A percentile compares a stretch with the other conserved stretches of the same genome.
Conservation (phyloP, 2,888 invertebrate genomes). For the Dione juno region DNA sequence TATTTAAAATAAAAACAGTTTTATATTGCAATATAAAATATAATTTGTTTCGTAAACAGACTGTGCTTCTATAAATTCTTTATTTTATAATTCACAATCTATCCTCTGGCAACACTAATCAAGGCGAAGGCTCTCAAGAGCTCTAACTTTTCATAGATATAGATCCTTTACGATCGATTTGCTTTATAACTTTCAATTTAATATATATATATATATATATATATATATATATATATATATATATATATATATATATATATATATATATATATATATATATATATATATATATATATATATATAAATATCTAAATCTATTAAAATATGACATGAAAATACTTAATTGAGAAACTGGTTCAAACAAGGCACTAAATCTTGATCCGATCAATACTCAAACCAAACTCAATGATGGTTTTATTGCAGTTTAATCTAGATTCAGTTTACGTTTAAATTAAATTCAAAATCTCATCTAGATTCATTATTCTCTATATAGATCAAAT, state of each 20-base stretch:
- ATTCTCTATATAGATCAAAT: constrained; percentile 14
- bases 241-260: not conserved
- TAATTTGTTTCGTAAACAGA: not conserved
- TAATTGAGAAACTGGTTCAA: constrained; percentile 7
- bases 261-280: not conserved
- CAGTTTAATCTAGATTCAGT: constrained; percentile 16
- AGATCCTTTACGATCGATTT: constrained; percentile 54
- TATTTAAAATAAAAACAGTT: no score
- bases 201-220: not conserved
- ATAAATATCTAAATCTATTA: not conserved
- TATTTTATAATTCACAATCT: not conserved
- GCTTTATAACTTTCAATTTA: no score
- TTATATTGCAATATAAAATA: not conserved
- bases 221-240: not conserved
- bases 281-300: no score
- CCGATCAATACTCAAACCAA: constrained; percentile 1
- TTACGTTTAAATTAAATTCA: constrained; percentile 18
- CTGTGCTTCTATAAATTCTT: not conserved
- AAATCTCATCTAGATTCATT: constrained; percentile 20
- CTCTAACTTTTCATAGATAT: constrained; percentile 51
- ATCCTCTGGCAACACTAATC: constrained; percentile 44
- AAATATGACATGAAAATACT: not conserved
- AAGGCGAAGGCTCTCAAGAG: constrained; percentile 55
- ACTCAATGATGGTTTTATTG: constrained; percentile 12
- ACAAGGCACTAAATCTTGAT: constrained; percentile 1